Evolutionary conservation across 2,888 invertebrate species (phyloP).

Genomic region (Pachydiplax longipennis): DNA sequence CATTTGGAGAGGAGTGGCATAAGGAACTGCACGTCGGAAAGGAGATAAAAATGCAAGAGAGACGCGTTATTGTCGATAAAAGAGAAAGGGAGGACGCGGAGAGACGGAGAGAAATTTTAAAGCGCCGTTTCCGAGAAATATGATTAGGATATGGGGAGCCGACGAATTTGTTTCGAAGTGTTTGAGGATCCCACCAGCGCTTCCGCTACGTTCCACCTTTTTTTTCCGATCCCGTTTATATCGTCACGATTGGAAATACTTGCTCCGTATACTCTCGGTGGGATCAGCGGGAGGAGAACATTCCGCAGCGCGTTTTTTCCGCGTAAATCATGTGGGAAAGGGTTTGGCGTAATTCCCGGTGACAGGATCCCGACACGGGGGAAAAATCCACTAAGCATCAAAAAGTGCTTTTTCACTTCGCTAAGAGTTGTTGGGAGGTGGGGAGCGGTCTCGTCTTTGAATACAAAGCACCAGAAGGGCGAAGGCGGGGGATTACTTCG

Average conservation of each 20-base stretch:
- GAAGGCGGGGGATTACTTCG: background rate
- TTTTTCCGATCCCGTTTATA: background rate
- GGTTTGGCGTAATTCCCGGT: background rate
- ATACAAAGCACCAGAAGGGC: background rate
- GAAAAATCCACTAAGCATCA: background rate
- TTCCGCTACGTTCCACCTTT: background rate
- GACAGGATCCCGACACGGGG: background rate
- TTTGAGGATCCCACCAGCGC: too few relatives aligned
- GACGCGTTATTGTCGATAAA: background rate
- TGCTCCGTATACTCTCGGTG: background rate
- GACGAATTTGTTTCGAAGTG: too few relatives aligned
- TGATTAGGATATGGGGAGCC: too few relatives aligned
- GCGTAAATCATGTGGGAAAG: background rate
- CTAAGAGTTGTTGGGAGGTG: background rate
- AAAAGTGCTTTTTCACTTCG: slow-evolving; percentile 24
- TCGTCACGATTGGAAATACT: background rate
- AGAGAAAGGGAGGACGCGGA: background rate
- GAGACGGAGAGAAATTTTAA: too few relatives aligned
- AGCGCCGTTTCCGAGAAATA: too few relatives aligned
- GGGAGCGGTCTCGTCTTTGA: background rate
- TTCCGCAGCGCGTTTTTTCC: background rate
- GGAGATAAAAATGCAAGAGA: background rate
- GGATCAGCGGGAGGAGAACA: background rate
- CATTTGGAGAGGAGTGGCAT: too few relatives aligned
- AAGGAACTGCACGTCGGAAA: background rate